Evolutionary conservation across 2,888 invertebrate species (phyloP), one percentile per base, ranked within the genome.

Genomic region (Ligdia adustata): DNA sequence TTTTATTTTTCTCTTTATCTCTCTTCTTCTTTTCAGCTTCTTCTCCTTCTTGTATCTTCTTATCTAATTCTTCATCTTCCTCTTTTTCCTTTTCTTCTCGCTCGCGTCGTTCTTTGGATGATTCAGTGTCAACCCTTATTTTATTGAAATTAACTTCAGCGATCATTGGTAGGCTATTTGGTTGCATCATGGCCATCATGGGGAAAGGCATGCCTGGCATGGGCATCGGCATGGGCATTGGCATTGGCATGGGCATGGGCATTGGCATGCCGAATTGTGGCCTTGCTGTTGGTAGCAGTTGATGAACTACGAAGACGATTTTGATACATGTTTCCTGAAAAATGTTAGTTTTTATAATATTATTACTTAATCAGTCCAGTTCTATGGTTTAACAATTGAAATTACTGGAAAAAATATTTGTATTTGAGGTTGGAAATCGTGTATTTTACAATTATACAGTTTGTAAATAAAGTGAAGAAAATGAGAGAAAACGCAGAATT

Each of bases 161-260:
- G 5, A 37, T 18, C 37, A 37, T 37, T 12, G 27, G 2, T 4
- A 27, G 37, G 7, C 27, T 27, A 22, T 3, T n/a, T 4, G 24
- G 35, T 35, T 15, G 14, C 9, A 37, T 16, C 11, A 37, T 15
- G 6, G 37, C 27, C 5, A 27, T 6, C 18, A 37, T 27, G 6
- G 37, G 27, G 13, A 37, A 16, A 3, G 27, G 22, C 28, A 29
- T 28, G 9, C 9, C 13, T 6, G 27, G 27, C 27, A 27, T 11
- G 1, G 13, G 28, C 13, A 28, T 28, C 13, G 28, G 28, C 40
- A 22, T 22, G 0, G 29, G 29, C 39, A 39, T 31, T 0, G 39
- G 15, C 31, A 32, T 32, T 5, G 16, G 27, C 16, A 35, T 35
- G 0, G 37, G 26, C 37, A 37, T 31, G 22, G 6, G 22, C 22